Evolutionary conservation across 2,113 vertebrate species (phyloP), one percentile per base, ranked within the genome.

Genomic region (Peromyscus polionotus): DNA sequence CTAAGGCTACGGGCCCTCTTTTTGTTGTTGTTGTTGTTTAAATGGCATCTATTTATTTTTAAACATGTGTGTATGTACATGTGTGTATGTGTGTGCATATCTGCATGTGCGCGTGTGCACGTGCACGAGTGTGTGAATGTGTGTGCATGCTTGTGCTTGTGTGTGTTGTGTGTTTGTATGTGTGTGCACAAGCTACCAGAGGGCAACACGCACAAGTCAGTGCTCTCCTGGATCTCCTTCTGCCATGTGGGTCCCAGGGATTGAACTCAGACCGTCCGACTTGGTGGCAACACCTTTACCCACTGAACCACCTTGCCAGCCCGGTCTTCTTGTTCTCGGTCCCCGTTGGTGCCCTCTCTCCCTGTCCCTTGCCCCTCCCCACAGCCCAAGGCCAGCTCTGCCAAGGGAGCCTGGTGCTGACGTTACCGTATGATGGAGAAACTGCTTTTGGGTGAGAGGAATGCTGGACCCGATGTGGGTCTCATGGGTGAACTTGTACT

Each of bases 361-460:
- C 51, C 48, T 0, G 26, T 31, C 51, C 70, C 88, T 85, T 14
- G 14, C 39, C 61, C 48, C 14, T 68, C 73, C 79, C 72, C 33
- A 39, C 14, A 76, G 84, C 63, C 87, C 39, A 14, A 19, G 54
- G 84, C 48, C 20, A 67, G 84, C 14, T 87, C 6, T 42, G 12
- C 91, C 20, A 87, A 26, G 72, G 7, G 79, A 93, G 88, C 33
- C 0, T 45, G 54, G 36, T 51, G 93, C 83, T 0, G 59, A 24
- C 70, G 28, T 95, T 98, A 99, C 99, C 98, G 98, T 98, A 92
- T 97, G 98, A 96, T 99, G 98, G 81, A 99, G 98, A 97, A 98
- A 98, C 91, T 98, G 99, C 97, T 98, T 99, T 72, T 99, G 99
- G 88, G 98, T 98, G 80, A 98, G 17, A 31, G 98, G 97, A 93